A percentile compares a stretch with the other conserved stretches of the same genome.
phyloP scores from a whole-genome alignment of 1,140 invertebrate genomes.

The Drosophila persimilis region DNA sequence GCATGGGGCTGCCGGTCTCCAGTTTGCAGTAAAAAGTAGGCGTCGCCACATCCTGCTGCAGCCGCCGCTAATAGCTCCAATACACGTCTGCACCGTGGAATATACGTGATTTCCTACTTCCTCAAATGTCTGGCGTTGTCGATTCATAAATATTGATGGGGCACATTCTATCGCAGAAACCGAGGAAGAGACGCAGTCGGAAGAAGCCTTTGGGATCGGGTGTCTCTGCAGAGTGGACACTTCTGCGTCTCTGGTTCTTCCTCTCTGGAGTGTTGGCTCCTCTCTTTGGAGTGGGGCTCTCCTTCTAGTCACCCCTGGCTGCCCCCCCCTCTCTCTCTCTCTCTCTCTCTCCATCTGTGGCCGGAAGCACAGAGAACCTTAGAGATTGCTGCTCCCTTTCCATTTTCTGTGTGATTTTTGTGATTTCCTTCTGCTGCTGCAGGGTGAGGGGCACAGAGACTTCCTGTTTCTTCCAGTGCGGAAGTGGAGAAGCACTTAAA shows the following conservation, averaged over 20 bases:
- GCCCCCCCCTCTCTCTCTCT: background rate
- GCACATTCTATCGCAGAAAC: no score
- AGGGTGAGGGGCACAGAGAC: conserved; percentile 3
- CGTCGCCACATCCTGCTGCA: conserved; percentile 71
- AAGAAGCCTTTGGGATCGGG: conserved; percentile 1
- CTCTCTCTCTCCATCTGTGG: conserved; percentile 23
- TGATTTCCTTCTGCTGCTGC: conserved; percentile 35
- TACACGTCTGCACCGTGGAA: conserved; percentile 47
- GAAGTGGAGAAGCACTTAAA: conserved; percentile 62
- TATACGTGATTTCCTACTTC: conserved; percentile 79
- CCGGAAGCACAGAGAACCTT: conserved; percentile 51
- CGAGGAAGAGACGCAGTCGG: no score
- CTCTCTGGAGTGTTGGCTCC: no score
- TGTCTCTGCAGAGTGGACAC: background rate
- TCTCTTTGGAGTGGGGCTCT: no score
- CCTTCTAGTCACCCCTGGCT: no score
- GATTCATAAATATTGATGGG: conserved; percentile 76
- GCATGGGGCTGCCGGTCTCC: conserved; percentile 8
- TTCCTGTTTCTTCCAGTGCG: conserved; percentile 52
- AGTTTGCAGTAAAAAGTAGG: conserved; percentile 64
- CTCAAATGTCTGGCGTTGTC: conserved; percentile 48
- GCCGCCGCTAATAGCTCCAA: conserved; percentile 56
- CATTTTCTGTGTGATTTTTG: conserved; percentile 36
- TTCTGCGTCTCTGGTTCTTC: background rate
- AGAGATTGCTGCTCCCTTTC: conserved; percentile 37